Conservation (phyloP, 2,113 vertebrate species). For the Mugil cephalus region DNA sequence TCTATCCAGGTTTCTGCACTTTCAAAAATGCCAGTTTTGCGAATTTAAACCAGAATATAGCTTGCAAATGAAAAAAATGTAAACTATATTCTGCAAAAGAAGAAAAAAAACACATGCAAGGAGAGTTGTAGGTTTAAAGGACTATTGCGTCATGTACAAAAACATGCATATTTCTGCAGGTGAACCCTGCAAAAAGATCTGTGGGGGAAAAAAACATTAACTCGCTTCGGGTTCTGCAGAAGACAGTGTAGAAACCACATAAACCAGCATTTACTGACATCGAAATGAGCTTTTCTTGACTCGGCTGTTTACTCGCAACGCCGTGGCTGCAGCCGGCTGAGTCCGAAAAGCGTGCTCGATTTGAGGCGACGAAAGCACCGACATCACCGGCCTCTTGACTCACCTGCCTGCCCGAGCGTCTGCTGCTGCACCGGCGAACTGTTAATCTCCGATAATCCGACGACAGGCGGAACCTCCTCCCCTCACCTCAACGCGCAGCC, state of each 20-base stretch:
- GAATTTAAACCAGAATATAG: too few species aligned
- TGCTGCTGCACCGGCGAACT: not conserved
- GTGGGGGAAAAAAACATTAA: not conserved
- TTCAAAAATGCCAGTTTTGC: too few species aligned
- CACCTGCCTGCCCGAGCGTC: conserved; percentile 28
- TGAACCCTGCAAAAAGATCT: not conserved
- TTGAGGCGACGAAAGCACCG: not conserved
- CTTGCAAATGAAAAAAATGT: too few species aligned
- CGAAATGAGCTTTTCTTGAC: too few species aligned
- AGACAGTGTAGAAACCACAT: too few species aligned
- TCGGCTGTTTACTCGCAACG: too few species aligned
- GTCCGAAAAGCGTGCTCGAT: not conserved
- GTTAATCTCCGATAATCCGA: conserved; percentile 29
- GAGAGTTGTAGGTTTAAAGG: too few species aligned
- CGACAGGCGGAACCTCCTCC: not conserved
- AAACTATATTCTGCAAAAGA: too few species aligned
- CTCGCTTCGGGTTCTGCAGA: not conserved
- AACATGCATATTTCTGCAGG: not conserved
- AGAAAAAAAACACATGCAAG: too few species aligned
- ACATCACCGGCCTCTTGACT: not conserved
- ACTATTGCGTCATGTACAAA: not conserved
- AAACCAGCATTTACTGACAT: too few species aligned
- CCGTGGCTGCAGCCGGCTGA: not conserved
- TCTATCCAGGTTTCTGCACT: too few species aligned
- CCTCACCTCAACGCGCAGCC: not conserved